Evolutionary conservation across 2,113 vertebrate genomes (phyloP), one percentile per base, ranked within the genome.

Genomic region (Xenus cinereus): DNA sequence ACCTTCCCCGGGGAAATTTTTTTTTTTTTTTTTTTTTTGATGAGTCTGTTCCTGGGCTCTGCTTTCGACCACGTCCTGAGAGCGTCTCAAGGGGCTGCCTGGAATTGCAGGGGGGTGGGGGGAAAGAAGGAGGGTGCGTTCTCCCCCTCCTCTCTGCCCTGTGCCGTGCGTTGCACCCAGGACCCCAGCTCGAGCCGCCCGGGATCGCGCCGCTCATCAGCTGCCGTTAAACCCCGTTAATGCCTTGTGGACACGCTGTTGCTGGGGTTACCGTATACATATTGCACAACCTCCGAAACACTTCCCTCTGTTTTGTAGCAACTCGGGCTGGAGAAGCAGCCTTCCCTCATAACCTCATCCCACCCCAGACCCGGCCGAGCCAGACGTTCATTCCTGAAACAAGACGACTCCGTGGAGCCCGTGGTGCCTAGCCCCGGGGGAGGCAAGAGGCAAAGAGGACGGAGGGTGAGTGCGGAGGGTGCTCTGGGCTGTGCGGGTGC

Each of bases 231-330:
- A 54, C 89, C 73, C 76, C 3, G 6, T 51, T 60, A 19, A n/a
- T 45, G 90, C 79, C 66, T 11, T 59, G 91, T 94, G 94, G 95
- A 59, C 91, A 0, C 4, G 28, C 85, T 13, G 93, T 97, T 96
- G 94, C 93, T 33, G 41, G 5, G 89, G 92, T 93, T 60, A 96
- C 96, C 8, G n/a, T 62, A 43, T 67, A 95, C 91, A 95, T 48
- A 95, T 96, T 97, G 92, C 96, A 68, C 92, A 96, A 96, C 50
- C 87, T 46, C 94, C 12, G 82, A 91, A 94, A 95, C 89, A 91
- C 89, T 89, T 71, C 94, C 81, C 48, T 95, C 87, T 97, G 93
- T 96, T 97, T 97, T 93, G 80, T 95, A 95, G 93, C 96, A 97
- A 96, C 95, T 94, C 48, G 46, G 7, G 39, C 73, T 63, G 9